phyloP scores from a whole-genome alignment of 2,888 invertebrate species.

The Teinopalpus imperialis region DNA sequence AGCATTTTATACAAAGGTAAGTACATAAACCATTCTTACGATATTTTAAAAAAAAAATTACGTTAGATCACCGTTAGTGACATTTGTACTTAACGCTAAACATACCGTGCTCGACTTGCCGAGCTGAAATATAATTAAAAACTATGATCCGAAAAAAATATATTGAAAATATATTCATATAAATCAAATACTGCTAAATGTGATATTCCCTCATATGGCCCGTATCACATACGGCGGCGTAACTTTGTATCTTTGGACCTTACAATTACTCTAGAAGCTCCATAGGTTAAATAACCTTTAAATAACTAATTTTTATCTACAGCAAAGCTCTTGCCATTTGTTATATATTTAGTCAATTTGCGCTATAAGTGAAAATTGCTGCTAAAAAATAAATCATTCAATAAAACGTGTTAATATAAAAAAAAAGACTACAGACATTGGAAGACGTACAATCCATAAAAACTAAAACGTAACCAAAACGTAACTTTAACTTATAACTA shows the following conservation, averaged over 20 bases:
- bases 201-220: conserved; percentile 43
- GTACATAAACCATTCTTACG: conserved; percentile 73
- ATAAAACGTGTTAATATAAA: conserved; percentile 46
- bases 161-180: conserved; percentile 38
- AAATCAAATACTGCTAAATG: conserved; percentile 66
- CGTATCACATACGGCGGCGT: conserved; percentile 58
- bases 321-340: conserved; percentile 57
- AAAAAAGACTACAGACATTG: conserved; percentile 40
- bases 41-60: conserved; percentile 53
- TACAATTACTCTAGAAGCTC: conserved; percentile 67
- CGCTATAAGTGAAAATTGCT: conserved; percentile 50
- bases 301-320: conserved; percentile 57
- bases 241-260: conserved; percentile 71
- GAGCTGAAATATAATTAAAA: conserved; percentile 52
- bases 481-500: conserved; percentile 33
- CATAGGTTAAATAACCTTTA: conserved; percentile 42
- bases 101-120: conserved; percentile 37
- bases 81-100: conserved; percentile 71
- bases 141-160: conserved; percentile 40
- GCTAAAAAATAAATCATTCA: conserved; percentile 44
- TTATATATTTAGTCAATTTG: conserved; percentile 60
- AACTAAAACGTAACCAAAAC: conserved; percentile 42
- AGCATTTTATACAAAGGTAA: conserved; percentile 48
- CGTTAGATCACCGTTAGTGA: conserved; percentile 68
- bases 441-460: conserved; percentile 64